Evolutionary conservation across 2,113 vertebrate genomes (phyloP).

Genomic region (Ceyx cyanopectus): DNA sequence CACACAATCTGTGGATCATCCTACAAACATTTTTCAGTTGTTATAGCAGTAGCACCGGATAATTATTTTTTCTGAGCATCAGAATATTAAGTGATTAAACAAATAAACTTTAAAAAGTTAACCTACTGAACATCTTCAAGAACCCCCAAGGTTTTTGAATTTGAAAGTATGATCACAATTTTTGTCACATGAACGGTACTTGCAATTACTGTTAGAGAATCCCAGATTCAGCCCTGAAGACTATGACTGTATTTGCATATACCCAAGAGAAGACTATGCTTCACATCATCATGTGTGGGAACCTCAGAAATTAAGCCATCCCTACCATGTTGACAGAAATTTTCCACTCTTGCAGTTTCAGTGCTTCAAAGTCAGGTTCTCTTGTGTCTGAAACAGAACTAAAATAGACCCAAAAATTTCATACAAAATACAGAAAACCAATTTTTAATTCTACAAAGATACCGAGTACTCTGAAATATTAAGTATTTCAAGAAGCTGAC

Average conservation of each 20-base stretch:
- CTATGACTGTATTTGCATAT: background rate
- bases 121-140: background rate
- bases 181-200: background rate
- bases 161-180: background rate
- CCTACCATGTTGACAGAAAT: background rate
- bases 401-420: background rate
- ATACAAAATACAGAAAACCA: background rate
- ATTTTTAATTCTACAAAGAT: background rate
- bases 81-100: background rate
- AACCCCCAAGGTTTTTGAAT: background rate
- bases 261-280: background rate
- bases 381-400: conserved; percentile 26
- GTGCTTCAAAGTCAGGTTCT: background rate
- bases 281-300: background rate
- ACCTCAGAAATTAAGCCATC: conserved; percentile 5
- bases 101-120: background rate
- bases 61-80: background rate
- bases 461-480: background rate
- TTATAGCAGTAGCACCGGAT: background rate
- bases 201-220: background rate
- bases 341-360: background rate
- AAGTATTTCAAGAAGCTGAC: background rate
- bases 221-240: background rate
- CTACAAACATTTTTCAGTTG: background rate
- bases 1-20: background rate